A percentile compares a stretch with the other conserved stretches of the same genome.
These are phyloP conservation scores for Nyctereutes procyonoides DNA, from an alignment of 2,113 vertebrate species.

Conservation along the genomic window DNA sequence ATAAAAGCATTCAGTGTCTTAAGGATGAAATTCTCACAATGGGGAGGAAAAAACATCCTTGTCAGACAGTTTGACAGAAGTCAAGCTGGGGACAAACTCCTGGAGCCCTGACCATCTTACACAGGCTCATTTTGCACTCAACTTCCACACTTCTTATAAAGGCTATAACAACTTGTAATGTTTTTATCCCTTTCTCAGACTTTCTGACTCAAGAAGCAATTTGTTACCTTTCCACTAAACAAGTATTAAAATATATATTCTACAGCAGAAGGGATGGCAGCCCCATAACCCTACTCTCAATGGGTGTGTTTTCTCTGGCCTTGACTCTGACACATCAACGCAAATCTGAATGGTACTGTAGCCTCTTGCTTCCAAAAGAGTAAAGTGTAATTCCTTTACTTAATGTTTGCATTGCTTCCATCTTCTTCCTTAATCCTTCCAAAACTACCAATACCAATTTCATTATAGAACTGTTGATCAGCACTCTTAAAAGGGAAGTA, in stretches of 20 bases:
- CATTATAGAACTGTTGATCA: not conserved
- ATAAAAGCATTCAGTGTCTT: slow-evolving; percentile 86
- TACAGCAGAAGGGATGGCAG: not conserved
- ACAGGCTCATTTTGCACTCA: slow-evolving; percentile 68
- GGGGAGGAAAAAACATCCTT: slow-evolving; percentile 90
- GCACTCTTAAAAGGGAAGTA: slow-evolving; percentile 33
- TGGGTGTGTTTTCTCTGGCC: not conserved
- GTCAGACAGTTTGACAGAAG: slow-evolving; percentile 88
- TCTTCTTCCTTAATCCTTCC: not conserved
- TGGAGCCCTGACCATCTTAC: slow-evolving; percentile 76
- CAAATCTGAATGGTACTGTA: not conserved
- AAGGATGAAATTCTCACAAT: slow-evolving; percentile 82
- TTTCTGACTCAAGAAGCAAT: slow-evolving; percentile 3
- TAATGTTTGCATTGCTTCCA: not conserved
- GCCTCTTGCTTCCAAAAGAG: not conserved
- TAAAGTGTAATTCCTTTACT: not conserved
- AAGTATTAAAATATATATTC: not conserved
- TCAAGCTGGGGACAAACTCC: slow-evolving; percentile 88
- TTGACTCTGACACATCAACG: not conserved
- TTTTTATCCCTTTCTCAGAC: slow-evolving; percentile 32
- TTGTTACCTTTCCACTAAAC: slow-evolving; percentile 26
- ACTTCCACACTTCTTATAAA: slow-evolving; percentile 73
- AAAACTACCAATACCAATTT: not conserved
- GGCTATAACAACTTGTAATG: not conserved
- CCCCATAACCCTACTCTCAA: not conserved